Percentiles rank a stretch among this genome's conserved stretches.
phyloP scores from a whole-genome alignment of 35 echinoderm and acorn worm genomes.

The Strongylocentrotus purpuratus region DNA sequence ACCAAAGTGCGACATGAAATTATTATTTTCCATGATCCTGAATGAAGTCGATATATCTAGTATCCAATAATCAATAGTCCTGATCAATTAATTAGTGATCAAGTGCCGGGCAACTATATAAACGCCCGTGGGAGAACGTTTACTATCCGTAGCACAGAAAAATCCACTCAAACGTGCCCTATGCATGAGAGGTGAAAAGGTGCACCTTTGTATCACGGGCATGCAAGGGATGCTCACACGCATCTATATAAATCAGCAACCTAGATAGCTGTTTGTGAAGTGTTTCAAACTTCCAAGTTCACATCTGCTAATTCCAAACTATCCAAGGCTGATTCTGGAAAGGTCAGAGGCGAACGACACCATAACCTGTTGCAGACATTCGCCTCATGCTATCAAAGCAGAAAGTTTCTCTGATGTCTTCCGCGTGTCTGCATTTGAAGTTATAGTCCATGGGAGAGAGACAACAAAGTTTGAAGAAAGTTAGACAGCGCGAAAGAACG shows the following conservation, averaged over 20 bases:
- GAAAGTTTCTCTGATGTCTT: background rate
- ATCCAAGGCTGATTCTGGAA: slow-evolving; percentile 16
- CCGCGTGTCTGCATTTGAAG: background rate
- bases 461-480: slow-evolving; percentile 5
- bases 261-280: background rate
- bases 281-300: background rate
- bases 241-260: background rate
- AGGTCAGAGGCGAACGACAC: slow-evolving; percentile 31
- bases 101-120: background rate
- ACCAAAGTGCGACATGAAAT: slow-evolving; percentile 28
- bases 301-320: slow-evolving; percentile 27
- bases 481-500: background rate
- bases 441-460: background rate
- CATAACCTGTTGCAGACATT: background rate
- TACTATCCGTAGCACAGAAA: background rate
- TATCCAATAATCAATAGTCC: background rate
- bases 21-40: background rate
- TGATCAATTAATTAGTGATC: no score
- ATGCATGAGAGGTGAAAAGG: background rate
- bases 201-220: background rate
- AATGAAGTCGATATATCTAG: background rate
- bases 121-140: background rate
- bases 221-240: background rate
- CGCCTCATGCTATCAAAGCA: background rate
- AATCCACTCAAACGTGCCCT: background rate